phyloP scores from a whole-genome alignment of 2,888 invertebrate species.

The Drosophila quinaria region DNA sequence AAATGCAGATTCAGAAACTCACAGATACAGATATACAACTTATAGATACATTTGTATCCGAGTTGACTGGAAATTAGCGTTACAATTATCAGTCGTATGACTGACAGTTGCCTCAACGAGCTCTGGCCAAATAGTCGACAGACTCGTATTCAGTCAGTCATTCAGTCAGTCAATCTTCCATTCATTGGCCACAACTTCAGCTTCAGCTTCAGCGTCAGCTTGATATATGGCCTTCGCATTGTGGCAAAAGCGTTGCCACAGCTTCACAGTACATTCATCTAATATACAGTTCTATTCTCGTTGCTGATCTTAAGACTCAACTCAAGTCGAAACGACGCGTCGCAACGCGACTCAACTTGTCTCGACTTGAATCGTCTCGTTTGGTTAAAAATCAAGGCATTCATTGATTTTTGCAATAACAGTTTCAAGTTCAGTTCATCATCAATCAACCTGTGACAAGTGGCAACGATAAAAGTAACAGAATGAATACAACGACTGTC shows the following conservation, averaged over 20 bases:
- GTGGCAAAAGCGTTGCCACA: conserved; percentile 26
- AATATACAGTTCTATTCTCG: conserved; percentile 58
- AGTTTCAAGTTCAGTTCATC: conserved; percentile 75
- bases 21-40: conserved; percentile 26
- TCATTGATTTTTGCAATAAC: conserved; percentile 48
- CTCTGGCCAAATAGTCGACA: conserved; percentile 37
- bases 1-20: conserved; percentile 29
- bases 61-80: conserved; percentile 65
- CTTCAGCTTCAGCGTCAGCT: conserved; percentile 32
- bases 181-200: conserved; percentile 27
- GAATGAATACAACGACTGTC: conserved; percentile 13
- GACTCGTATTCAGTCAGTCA: conserved; percentile 39
- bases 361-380: conserved; percentile 42
- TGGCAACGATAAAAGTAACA: conserved; percentile 27
- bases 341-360: conserved; percentile 26
- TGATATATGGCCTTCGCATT: conserved; percentile 71
- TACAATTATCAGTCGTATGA: conserved; percentile 66
- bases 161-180: conserved; percentile 33
- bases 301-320: conserved; percentile 42
- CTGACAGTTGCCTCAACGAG: conserved; percentile 60
- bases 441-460: conserved; percentile 72
- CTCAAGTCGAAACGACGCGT: conserved; percentile 12
- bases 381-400: conserved; percentile 50
- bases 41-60: conserved; percentile 9
- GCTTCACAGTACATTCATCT: conserved; percentile 59